Base-by-base conservation (phyloP, 2,113 vertebrate species). In the Gallinago media region DNA sequence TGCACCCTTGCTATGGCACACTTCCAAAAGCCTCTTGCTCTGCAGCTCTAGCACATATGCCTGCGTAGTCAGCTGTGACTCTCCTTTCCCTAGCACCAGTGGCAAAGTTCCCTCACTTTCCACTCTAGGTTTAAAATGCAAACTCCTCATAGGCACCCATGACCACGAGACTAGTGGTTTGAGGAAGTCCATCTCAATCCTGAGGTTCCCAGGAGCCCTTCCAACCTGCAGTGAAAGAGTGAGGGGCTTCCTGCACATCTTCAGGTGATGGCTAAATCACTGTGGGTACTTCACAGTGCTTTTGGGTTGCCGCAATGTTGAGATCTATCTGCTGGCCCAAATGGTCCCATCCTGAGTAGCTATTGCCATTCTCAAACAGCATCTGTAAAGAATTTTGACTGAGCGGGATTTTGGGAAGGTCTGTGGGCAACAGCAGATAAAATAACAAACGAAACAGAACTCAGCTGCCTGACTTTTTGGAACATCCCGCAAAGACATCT, bases 381-480 rank as follows among this genome's bases (percentile, higher is more conserved):
- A 63, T 58, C 40, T 81, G 38, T 65, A 21, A 65, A 74, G 16
- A 11, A 17, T 55, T 88, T 55, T 36, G 16, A 66, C 11, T 26
- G 56, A 96, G 23, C 5, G 63, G 47, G 38, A 23, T 86, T 90
- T 96, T 85, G 21, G 75, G 79, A 73, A 88, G 63, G 80, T 72
- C 80, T 80, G 31, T 58, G 36, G 26, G 63, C 68, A 93, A 78
- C 42, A 68, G 71, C 15, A 86, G 80, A 80, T 93, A 55, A 80
- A 93, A 88, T 55, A 92, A 88, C 59, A 88, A 91, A 46, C 11
- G 49, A 82, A 94, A 52, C 50, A 94, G 56, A 91, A 86, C 23
- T 91, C 32, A 5, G 46, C 55, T 91, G 67, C 74, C 77, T 74
- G 81, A 71, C 86, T 97, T 94, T 77, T 88, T 31, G 88, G 86